Evolutionary conservation across 1,140 invertebrate genomes (phyloP), one percentile per base, ranked within the genome.

Genomic region (Drosophila melanica): DNA sequence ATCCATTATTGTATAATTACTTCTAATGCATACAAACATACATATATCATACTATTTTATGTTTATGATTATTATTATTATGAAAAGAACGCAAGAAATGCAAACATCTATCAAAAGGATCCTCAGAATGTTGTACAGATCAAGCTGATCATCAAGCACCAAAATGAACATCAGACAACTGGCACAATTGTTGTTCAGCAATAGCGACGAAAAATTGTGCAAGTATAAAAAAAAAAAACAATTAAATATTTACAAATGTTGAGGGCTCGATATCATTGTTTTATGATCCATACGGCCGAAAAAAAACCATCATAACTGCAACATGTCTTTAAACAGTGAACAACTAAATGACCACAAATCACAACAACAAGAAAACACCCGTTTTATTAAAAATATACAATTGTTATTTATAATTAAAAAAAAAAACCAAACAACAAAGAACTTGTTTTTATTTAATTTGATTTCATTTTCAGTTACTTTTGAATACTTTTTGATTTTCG

Each of bases 331-430:
- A 23, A 70, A 68, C 69, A 58, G 75, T 70, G 63, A 51, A 53
- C 68, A 76, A 72, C 33, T 35, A 35, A 35, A 51, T 72, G 74
- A 80, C 62, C 76, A 75, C 75, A 58, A 69, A 44, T 62, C 60
- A 77, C 68, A 65, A 70, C 77, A 77, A 57, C 63, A 60, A 59
- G 41, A 62, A 74, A 54, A 73, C 79, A 84, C 69, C 79, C 78
- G 79, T 86, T 86, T 86, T 86, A 86, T 86, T 86, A 78, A 86
- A 84, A 84, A 89, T 89, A 89, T 89, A 89, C 79, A 89, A 89
- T 89, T 89, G 84, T 89, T 89, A 89, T 89, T 89, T 89, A 89
- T 89, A 89, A 89, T 89, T 89, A 89, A 89, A 87, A 35, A 23
- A n/a, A 35, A 9, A 89, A 89, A 89, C 71, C 66, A 80, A 87